Evolutionary conservation across 2,888 invertebrate species (phyloP).

Genomic region (Drosophila picticornis): DNA sequence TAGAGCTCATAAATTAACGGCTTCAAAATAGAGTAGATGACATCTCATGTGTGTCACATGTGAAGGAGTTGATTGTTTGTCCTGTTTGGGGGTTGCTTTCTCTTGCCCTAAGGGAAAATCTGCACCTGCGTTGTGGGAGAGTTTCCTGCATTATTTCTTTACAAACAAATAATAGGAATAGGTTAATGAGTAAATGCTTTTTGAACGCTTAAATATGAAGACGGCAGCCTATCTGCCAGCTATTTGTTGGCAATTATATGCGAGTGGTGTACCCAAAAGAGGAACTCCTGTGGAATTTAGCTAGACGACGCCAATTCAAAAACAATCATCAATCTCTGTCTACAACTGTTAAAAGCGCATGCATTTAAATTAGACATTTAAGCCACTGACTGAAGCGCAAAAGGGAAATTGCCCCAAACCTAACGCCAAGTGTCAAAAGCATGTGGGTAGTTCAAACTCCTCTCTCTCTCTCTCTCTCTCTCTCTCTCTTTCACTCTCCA

Average conservation of each 20-base stretch:
- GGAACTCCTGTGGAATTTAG: neutral
- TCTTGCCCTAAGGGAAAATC: conserved; percentile 64
- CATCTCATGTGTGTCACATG: conserved; percentile 64
- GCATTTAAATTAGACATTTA: conserved; percentile 85
- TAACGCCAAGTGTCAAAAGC: conserved; percentile 49
- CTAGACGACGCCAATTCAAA: conserved; percentile 58
- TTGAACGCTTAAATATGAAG: conserved; percentile 1
- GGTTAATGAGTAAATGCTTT: conserved; percentile 53
- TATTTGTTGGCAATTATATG: conserved; percentile 71
- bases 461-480: neutral
- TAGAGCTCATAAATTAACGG: conserved; percentile 81
- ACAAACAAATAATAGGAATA: conserved; percentile 2
- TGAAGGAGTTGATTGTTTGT: conserved; percentile 56
- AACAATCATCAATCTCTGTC: conserved; percentile 84
- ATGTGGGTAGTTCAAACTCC: conserved; percentile 26
- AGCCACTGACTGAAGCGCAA: conserved; percentile 48
- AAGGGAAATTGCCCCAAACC: conserved; percentile 29
- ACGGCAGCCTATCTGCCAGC: neutral
- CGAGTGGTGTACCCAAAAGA: conserved; percentile 6
- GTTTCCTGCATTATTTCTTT: conserved; percentile 11
- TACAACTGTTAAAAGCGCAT: conserved; percentile 80
- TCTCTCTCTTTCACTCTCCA: neutral
- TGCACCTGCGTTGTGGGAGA: conserved; percentile 57
- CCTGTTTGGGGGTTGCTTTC: conserved; percentile 20
- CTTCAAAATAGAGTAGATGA: conserved; percentile 59